phyloP scores from a whole-genome alignment of 2,113 vertebrate species.

The Pteruthius melanotis region DNA sequence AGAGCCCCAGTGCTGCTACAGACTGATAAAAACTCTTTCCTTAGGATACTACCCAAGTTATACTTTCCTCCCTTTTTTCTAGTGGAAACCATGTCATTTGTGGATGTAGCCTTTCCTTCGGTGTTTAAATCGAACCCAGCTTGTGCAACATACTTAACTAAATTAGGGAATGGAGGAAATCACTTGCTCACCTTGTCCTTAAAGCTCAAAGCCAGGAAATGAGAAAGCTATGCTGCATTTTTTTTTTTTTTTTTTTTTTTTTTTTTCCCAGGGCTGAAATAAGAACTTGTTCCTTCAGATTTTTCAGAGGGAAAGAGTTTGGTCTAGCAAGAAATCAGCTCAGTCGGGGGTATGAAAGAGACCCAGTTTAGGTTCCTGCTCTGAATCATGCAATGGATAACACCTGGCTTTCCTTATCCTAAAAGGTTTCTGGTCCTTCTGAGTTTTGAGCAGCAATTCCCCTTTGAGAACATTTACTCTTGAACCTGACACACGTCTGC shows the following conservation, averaged over 20 bases:
- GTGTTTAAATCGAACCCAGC: neutral
- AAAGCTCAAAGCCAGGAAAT: slow-evolving; percentile 38
- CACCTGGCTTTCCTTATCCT: neutral
- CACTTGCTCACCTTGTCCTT: neutral
- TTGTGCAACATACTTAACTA: neutral
- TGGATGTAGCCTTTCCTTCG: neutral
- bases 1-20: neutral
- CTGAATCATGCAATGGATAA: neutral
- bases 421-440: neutral
- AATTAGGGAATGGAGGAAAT: slow-evolving; percentile 18
- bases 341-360: neutral
- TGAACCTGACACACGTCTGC: neutral
- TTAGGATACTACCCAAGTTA: neutral
- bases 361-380: slow-evolving; percentile 22
- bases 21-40: neutral
- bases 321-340: slow-evolving; percentile 34
- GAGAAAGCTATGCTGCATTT: neutral
- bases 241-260: too few relatives aligned
- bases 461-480: neutral
- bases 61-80: neutral
- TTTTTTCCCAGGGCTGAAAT: neutral
- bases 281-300: neutral
- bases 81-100: neutral
- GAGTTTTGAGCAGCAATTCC: neutral
- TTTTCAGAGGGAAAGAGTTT: slow-evolving; percentile 1